Base-by-base conservation (phyloP, 35 echinoderm and acorn worm genomes). In the Lytechinus variegatus region DNA sequence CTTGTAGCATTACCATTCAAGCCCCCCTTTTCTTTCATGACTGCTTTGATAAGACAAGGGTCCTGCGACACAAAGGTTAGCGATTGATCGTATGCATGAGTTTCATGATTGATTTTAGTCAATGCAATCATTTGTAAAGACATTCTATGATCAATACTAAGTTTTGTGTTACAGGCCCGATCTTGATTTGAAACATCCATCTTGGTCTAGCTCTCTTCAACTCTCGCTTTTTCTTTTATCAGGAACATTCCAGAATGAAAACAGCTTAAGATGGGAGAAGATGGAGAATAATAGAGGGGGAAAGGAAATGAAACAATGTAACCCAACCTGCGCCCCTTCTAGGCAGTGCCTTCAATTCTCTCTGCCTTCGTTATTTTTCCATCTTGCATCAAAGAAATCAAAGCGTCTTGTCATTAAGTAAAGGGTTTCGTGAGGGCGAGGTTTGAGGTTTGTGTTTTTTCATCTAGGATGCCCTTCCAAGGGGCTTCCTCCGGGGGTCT, bases 301-400 rank as follows among this genome's bases (percentile, higher is more conserved):
- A 79, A 24, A 79, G 66, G 66, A 79, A 79, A 79, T 79, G 66
- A 79, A 79, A 79, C 66, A 79, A 79, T 79, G 66, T 79, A 79
- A 79, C 66, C 66, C 66, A 79, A 79, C 66, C 66, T 79, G 66
- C 7, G 66, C 66, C 66, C 66, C 66, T 79, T 79, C 66, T 24
- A 79, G 66, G 66, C 66, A 79, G 66, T 79, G 66, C 66, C 66
- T 79, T 79, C 66, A 6, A 27, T 79, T 79, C 66, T 24, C 66
- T n/a, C 66, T 24, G 66, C 66, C 66, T 79, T 79, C 66, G 66
- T 79, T 79, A 79, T 79, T 79, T 79, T 79, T 79, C 66, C 66
- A 79, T 79, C 66, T 79, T 79, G 66, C 16, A 24, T 79, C 19
- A 79, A 79, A 79, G 66, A 79, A 79, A 79, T 79, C 66, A 79